These are phyloP conservation scores for Oreohelix idahoensis DNA, from an alignment of 1,140 invertebrate genomes.

Conservation along the genomic window DNA sequence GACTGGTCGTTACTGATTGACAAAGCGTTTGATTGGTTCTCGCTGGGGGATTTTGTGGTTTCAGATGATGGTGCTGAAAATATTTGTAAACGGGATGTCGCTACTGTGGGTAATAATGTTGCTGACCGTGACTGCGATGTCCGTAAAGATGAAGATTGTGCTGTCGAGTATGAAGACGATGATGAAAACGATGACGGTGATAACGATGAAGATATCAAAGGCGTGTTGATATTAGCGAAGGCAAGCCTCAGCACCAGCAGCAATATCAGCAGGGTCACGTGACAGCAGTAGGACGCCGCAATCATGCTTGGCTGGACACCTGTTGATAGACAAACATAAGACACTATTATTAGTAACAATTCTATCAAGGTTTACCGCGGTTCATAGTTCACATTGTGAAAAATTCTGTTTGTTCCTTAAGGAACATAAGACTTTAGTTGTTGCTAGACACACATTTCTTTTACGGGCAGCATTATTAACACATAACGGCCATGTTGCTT, in stretches of 20 bases:
- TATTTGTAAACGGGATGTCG: background rate
- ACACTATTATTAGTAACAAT: background rate
- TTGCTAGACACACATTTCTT: no score
- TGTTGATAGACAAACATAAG: constrained; percentile 12
- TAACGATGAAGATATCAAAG: constrained; percentile 17
- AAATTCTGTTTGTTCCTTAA: no score
- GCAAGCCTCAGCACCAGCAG: constrained; percentile 30
- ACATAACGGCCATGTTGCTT: no score
- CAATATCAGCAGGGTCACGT: constrained; percentile 25
- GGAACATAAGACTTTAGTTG: no score
- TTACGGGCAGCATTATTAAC: no score
- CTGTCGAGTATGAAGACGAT: background rate
- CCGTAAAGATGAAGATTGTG: background rate
- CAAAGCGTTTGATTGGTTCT: background rate
- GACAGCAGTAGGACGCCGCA: constrained; percentile 23
- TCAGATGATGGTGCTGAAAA: constrained; percentile 8
- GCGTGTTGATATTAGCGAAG: background rate
- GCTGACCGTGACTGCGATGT: background rate
- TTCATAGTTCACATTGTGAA: no score
- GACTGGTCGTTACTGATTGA: background rate
- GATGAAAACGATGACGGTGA: constrained; percentile 12
- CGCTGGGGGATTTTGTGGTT: background rate
- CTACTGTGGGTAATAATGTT: background rate
- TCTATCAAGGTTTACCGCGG: no score
- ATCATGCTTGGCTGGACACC: constrained; percentile 29